Base-by-base conservation (phyloP, 2,113 vertebrate genomes). In the Ciconia maguari region DNA sequence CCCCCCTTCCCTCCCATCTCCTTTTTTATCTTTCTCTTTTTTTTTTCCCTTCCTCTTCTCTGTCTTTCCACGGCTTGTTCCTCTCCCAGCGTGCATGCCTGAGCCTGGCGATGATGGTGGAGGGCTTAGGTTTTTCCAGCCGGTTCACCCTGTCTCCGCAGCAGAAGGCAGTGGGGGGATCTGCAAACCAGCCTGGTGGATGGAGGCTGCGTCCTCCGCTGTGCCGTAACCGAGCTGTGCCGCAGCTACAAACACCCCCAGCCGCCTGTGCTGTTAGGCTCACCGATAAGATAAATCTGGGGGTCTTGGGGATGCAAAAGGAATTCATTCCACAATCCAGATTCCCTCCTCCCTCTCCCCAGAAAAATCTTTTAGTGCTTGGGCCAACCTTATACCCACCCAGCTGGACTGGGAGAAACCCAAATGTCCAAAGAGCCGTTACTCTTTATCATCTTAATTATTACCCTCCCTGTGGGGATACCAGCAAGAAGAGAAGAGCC, bases 1-100 rank as follows among this genome's bases (percentile, higher is more conserved):
- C 96, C 79, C 96, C 98, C 30, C 15, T 96, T 98, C 97, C 98
- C 87, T 85, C 95, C 98, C 97, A 57, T 88, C 94, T 98, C 96
- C 97, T 94, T 96, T 71, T 79, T 78, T 44, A 34, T 42, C 94
- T 98, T 96, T 87, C 92, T 98, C 96, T 96, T 94, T 94, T 51
- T 19, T 96, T 94, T 94, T 51, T 19, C 13, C 22, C 52, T 58
- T 54, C 38, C 48, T 57, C 76, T 86, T 83, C 78, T 97, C 95
- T 95, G 94, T 95, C 96, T 89, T 83, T 96, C 83, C 60, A 30
- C 2, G 55, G 78, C 95, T 95, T 46, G 93, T 90, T 88, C 76
- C 12, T 57, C 90, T 90, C 83, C 21, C 55, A 96, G 42, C 16
- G 6, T 70, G 94, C 95, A 86, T 90, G 96, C 57, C 95, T 62